Conservation (phyloP, 2,888 invertebrate genomes). For the Drosophila leonis region DNA sequence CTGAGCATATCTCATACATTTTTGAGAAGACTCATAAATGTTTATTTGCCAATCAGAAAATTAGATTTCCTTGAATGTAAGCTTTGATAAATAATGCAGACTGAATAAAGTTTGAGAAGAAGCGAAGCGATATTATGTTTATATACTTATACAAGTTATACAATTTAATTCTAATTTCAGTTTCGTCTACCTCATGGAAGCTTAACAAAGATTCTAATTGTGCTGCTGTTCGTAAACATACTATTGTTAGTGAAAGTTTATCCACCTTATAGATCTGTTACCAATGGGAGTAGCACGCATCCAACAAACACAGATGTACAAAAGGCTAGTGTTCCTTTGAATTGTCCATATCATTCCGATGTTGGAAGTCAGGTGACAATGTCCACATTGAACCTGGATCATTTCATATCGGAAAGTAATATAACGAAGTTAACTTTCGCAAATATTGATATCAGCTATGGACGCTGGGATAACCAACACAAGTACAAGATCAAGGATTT, state of each 20-base stretch:
- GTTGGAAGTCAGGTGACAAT: slow-evolving; percentile 26
- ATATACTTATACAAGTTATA: too few relatives aligned
- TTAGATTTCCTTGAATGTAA: too few relatives aligned
- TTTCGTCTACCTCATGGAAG: slow-evolving; percentile 54
- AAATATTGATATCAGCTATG: slow-evolving; percentile 88
- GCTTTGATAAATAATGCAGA: too few relatives aligned
- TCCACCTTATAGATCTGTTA: slow-evolving; percentile 42
- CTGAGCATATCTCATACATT: too few relatives aligned
- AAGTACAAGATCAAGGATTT: slow-evolving; percentile 91
- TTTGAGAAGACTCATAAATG: too few relatives aligned
- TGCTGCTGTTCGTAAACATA: slow-evolving; percentile 55
- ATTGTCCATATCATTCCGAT: slow-evolving; percentile 48
- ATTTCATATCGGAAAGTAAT: slow-evolving; percentile 24
- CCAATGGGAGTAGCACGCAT: slow-evolving; percentile 10
- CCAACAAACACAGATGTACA: neutral
- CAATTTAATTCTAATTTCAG: slow-evolving; percentile 22
- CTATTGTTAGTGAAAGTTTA: slow-evolving; percentile 64
- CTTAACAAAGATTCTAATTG: slow-evolving; percentile 51
- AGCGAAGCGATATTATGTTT: too few relatives aligned
- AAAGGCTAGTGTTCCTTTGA: slow-evolving; percentile 10
- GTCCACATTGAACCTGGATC: slow-evolving; percentile 28
- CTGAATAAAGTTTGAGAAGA: too few relatives aligned
- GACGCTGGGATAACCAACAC: slow-evolving; percentile 91
- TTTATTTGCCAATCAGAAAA: too few relatives aligned
- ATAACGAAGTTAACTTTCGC: slow-evolving; percentile 85